Evolutionary conservation across 2,888 invertebrate genomes (phyloP), one percentile per base, ranked within the genome.

Genomic region (Napeogenes inachia): DNA sequence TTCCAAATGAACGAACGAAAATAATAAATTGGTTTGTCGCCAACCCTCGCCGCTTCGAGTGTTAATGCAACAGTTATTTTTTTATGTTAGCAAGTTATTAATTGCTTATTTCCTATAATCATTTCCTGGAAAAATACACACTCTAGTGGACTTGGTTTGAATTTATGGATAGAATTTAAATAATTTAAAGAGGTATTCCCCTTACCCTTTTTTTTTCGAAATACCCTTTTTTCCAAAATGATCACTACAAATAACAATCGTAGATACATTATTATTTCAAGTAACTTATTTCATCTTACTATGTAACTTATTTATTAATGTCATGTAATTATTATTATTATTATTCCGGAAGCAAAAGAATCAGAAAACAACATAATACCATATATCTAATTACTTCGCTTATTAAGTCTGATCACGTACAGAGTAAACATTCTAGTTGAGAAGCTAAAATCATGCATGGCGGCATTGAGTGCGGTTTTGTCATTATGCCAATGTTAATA

Each of bases 1-100:
- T 89, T 88, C 87, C 87, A 78, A 85, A 79, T 83, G 88, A 85
- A 80, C 82, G 85, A 82, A 79, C 84, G 87, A 82, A 88, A 89
- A 87, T 89, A 89, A 88, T 88, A 87, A 88, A 87, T 87, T 85
- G 82, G 81, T 81, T 77, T 79, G 75, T 80, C 76, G 74, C 77
- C 76, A 74, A 74, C 79, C 81, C 78, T 75, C 68, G 67, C 64
- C 62, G 64, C 64, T 63, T 64, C 55, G 63, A 59, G 63, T 60
- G 63, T 61, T 67, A 60, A 63, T 66, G 59, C 62, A 62, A 63
- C 63, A 64, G 59, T 67, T 68, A 63, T 63, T 64, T 64, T 66
- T 66, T 61, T 63, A 64, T 62, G 56, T 62, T 56, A 54, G 56
- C 60, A 60, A 62, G 62, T 66, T 50, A 50, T 50, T 50, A 50